Evolutionary conservation across 2,113 vertebrate genomes (phyloP), one percentile per base, ranked within the genome.

Genomic region (Dipodomys spectabilis): DNA sequence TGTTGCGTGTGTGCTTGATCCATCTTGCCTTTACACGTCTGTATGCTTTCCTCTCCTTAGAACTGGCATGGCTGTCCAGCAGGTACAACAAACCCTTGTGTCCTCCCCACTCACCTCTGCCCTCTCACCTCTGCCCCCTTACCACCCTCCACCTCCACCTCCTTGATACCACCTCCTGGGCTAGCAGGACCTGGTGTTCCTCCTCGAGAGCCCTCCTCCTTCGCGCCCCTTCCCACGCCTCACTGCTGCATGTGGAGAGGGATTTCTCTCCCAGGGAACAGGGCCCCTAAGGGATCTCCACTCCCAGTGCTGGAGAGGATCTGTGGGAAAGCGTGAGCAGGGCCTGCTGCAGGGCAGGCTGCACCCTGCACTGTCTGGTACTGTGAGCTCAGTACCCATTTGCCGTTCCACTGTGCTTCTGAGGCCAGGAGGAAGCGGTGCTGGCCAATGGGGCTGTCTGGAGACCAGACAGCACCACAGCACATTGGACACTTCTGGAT

Each of bases 141-240:
- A 18, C 53, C 27, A 1, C 22, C 69, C n/a, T 1, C 20, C 53
- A 32, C 5, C 78, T 39, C 7, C 23, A 13, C 20, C 5, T 6
- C 20, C 7, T 20, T 25, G 23, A 6, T 53, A 2, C 15, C 60
- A 3, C 32, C 11, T 0, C n/a, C 53, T 7, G 0, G 0, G 1
- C 2, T 39, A 22, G 13, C 32, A 81, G 32, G 28, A 5, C 11
- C 39, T 10, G 7, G 8, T 0, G 4, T 8, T 9, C 18, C 39
- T 19, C 44, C 69, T 77, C 75, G 15, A 28, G 60, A 71, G 22
- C 15, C 1, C 1, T 11, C 19, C 20, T 1, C 53, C 28, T 1
- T 3, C 6, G 1, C 10, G 27, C 2, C 13, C 0, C 39, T 9
- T 20, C 10, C 0, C 49, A 12, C 49, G 2, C 8, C 49, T 49